These are phyloP conservation scores for Synanthedon andrenaeformis DNA, from an alignment of 2,888 invertebrate species.

Conservation along the genomic window DNA sequence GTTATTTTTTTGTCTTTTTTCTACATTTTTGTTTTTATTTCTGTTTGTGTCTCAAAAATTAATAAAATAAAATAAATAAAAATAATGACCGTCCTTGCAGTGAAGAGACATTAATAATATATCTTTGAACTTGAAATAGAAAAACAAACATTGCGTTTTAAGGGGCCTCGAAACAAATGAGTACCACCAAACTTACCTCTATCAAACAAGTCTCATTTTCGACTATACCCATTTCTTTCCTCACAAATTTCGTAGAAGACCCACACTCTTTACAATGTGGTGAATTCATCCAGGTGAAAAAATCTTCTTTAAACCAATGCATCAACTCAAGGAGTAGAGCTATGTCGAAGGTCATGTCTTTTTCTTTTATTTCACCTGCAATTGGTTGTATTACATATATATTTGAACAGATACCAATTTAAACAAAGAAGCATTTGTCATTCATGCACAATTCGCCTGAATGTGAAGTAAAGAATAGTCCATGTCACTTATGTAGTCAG, in stretches of 20 bases:
- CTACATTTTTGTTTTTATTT: too few relatives aligned
- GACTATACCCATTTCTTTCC: conserved; percentile 40
- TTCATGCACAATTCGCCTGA: too few relatives aligned
- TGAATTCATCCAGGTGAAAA: conserved; percentile 92
- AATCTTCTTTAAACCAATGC: conserved; percentile 92
- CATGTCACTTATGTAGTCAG: too few relatives aligned
- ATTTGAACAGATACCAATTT: background rate
- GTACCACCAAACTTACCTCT: conserved; percentile 56
- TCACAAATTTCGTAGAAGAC: conserved; percentile 51
- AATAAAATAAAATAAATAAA: too few relatives aligned
- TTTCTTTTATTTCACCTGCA: conserved; percentile 30
- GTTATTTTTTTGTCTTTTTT: too few relatives aligned
- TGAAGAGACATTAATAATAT: too few relatives aligned
- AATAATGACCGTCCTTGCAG: too few relatives aligned
- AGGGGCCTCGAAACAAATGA: too few relatives aligned
- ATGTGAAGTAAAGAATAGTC: too few relatives aligned
- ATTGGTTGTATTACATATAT: background rate
- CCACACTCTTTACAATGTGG: conserved; percentile 80
- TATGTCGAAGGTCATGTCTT: conserved; percentile 75
- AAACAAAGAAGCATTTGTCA: background rate
- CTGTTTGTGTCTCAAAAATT: too few relatives aligned
- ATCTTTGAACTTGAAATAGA: too few relatives aligned
- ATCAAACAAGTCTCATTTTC: conserved; percentile 69
- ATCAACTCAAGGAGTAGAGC: conserved; percentile 82
- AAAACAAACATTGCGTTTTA: too few relatives aligned